phyloP scores from a whole-genome alignment of 2,113 vertebrate species.

The Spea multiplicata region DNA sequence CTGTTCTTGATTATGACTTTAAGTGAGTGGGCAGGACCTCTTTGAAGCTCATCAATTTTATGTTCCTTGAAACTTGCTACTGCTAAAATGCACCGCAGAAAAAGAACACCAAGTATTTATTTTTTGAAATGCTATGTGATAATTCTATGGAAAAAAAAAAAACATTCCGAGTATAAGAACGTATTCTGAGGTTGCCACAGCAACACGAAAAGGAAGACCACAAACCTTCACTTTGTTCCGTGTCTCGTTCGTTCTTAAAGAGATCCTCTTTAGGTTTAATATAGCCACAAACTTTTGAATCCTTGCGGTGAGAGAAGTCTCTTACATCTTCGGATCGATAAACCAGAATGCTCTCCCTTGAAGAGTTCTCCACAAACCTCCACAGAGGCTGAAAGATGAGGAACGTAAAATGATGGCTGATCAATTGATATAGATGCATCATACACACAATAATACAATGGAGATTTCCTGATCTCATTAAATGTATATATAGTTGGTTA shows the following conservation, averaged over 20 bases:
- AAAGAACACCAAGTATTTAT: too few relatives aligned
- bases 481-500: too few relatives aligned
- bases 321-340: slow-evolving; percentile 93
- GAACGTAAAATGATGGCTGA: neutral
- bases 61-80: too few relatives aligned
- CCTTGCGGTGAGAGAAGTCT: slow-evolving; percentile 85
- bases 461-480: too few relatives aligned
- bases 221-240: slow-evolving; percentile 57
- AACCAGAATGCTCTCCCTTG: slow-evolving; percentile 80
- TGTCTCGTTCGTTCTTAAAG: slow-evolving; percentile 65
- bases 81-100: too few relatives aligned
- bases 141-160: too few relatives aligned
- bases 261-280: slow-evolving; percentile 65
- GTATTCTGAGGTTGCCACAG: too few relatives aligned
- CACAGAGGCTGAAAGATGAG: slow-evolving; percentile 77
- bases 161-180: too few relatives aligned
- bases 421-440: neutral
- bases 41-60: too few relatives aligned
- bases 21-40: slow-evolving; percentile 23
- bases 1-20: slow-evolving; percentile 17
- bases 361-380: slow-evolving; percentile 78
- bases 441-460: neutral
- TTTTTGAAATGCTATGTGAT: too few relatives aligned
- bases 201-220: neutral
- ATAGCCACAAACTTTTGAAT: slow-evolving; percentile 92